phyloP scores from a whole-genome alignment of 1,140 invertebrate species.

The Drosophila fuyamai region DNA sequence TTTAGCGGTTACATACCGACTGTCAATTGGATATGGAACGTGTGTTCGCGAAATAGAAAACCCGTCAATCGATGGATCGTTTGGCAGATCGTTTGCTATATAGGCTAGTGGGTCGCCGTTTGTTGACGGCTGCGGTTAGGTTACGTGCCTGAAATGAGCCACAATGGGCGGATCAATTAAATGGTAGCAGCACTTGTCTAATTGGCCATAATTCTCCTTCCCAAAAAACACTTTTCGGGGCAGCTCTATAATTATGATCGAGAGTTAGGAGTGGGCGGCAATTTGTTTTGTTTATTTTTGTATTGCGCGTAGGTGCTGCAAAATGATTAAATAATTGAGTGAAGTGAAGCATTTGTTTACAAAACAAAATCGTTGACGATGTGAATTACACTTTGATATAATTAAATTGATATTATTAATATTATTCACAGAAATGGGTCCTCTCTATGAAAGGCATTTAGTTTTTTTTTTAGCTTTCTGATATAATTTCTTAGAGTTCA shows the following conservation, averaged over 20 bases:
- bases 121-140: constrained; percentile 59
- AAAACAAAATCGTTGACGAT: constrained; percentile 61
- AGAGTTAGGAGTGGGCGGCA: constrained; percentile 43
- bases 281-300: constrained; percentile 47
- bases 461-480: background rate
- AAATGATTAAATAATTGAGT: constrained; percentile 39
- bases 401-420: background rate
- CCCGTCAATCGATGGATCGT: constrained; percentile 36
- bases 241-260: constrained; percentile 56
- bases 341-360: constrained; percentile 63
- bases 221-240: constrained; percentile 41
- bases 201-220: constrained; percentile 62
- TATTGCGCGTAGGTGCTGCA: constrained; percentile 37
- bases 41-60: constrained; percentile 44
- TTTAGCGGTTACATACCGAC: constrained; percentile 58
- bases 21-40: constrained; percentile 43
- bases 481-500: constrained; percentile 28
- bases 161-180: constrained; percentile 60
- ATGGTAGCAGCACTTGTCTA: constrained; percentile 72
- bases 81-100: constrained; percentile 47
- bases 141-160: constrained; percentile 68
- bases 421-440: background rate
- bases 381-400: constrained; percentile 35
- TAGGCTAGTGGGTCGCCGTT: constrained; percentile 67
- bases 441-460: constrained; percentile 2